Percentiles rank a stretch among this genome's conserved stretches.
phyloP scores from a whole-genome alignment of 2,888 invertebrate species.

The Parnassius apollo region DNA sequence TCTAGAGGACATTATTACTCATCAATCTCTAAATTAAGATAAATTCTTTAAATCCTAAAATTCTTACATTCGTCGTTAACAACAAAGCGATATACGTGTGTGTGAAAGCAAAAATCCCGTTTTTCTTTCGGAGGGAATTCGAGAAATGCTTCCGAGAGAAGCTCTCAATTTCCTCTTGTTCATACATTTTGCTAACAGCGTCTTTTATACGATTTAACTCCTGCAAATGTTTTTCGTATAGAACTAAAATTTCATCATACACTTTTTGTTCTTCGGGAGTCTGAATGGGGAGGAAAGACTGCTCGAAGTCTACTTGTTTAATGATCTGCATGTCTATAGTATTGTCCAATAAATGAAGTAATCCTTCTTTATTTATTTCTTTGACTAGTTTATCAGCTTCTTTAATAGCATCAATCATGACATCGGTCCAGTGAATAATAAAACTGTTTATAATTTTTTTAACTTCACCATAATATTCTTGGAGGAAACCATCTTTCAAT shows the following conservation, averaged over 20 bases:
- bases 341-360: conserved; percentile 42
- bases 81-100: conserved; percentile 47
- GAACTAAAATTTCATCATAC: conserved; percentile 42
- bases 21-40: too few relatives aligned
- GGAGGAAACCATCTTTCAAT: conserved; percentile 46
- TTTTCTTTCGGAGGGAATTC: conserved; percentile 41
- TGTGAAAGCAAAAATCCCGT: conserved; percentile 46
- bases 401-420: conserved; percentile 46
- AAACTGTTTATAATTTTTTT: conserved; percentile 51
- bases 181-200: conserved; percentile 41
- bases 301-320: conserved; percentile 46
- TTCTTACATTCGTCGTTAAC: conserved; percentile 49
- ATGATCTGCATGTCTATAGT: conserved; percentile 42
- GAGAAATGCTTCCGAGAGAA: conserved; percentile 47
- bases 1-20: too few relatives aligned
- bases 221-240: conserved; percentile 37
- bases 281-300: conserved; percentile 44
- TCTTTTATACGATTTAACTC: conserved; percentile 38
- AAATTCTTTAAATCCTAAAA: neutral
- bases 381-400: conserved; percentile 43
- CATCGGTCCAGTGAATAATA: conserved; percentile 42
- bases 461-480: conserved; percentile 53
- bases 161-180: conserved; percentile 40
- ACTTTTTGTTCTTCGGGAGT: conserved; percentile 39
- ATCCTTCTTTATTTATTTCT: conserved; percentile 36